phyloP scores from a whole-genome alignment of 2,113 vertebrate genomes.

The Rhinoptilus africanus region DNA sequence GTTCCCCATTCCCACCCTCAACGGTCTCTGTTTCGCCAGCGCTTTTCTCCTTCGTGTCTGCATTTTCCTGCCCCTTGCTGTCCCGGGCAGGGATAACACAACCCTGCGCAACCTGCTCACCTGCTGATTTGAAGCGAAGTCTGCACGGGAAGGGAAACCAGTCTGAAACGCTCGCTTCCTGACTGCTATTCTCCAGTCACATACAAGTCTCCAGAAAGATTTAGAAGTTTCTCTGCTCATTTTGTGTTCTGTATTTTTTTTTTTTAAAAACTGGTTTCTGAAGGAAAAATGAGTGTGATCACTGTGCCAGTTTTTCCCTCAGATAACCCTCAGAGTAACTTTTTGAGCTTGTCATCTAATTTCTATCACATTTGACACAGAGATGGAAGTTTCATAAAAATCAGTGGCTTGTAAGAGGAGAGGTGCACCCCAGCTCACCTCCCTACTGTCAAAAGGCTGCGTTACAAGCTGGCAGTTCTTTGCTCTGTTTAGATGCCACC shows the following conservation, averaged over 20 bases:
- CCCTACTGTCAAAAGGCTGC: not conserved
- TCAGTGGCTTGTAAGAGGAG: not conserved
- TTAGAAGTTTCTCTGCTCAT: not conserved
- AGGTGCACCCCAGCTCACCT: rapidly evolving
- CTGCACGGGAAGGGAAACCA: not conserved
- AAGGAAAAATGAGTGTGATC: not conserved
- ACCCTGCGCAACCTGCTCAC: not conserved
- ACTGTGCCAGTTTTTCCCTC: not conserved
- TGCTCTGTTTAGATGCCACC: not conserved
- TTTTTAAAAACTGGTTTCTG: not conserved
- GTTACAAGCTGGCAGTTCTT: rapidly evolving
- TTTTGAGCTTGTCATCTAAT: not conserved
- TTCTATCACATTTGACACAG: not conserved
- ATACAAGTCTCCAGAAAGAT: not conserved
- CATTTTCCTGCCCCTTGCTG: not conserved
- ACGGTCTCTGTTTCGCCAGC: not conserved
- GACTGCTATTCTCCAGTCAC: not conserved
- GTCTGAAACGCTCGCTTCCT: rapidly evolving
- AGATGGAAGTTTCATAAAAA: not conserved
- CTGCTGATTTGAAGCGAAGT: not conserved
- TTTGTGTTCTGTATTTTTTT: not conserved
- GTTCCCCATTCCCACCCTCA: not conserved
- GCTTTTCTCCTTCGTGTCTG: not conserved
- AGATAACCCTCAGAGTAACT: not conserved
- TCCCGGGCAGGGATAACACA: not conserved